phyloP scores from a whole-genome alignment of 2,797 vertebrate genomes.

The Ataeniobius toweri region DNA sequence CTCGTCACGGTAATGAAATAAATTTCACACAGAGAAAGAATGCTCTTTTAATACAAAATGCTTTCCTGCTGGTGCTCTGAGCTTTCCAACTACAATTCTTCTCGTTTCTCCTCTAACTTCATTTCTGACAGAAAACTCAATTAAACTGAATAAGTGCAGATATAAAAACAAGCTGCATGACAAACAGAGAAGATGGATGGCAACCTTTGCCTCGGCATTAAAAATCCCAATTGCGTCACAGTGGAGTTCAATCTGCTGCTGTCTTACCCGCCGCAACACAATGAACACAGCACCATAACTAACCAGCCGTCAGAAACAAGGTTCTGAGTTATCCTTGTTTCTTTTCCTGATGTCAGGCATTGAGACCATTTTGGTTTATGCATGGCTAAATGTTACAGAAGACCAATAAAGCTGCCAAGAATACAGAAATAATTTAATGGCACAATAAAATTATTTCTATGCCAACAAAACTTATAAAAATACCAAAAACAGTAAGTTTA shows the following conservation, averaged over 20 bases:
- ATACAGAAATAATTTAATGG: background rate
- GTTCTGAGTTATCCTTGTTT: conserved; percentile 23
- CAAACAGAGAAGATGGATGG: conserved; percentile 74
- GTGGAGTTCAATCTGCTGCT: conserved; percentile 54
- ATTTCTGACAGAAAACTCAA: conserved; percentile 75
- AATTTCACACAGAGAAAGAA: conserved; percentile 35
- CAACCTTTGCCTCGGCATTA: conserved; percentile 77
- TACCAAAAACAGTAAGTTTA: background rate
- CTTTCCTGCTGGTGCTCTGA: conserved; percentile 33
- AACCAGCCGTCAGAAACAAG: conserved; percentile 35
- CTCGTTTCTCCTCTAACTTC: conserved; percentile 64
- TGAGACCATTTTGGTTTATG: conserved; percentile 19
- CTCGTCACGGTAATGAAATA: background rate
- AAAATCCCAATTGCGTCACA: conserved; percentile 59
- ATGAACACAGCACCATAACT: conserved; percentile 46
- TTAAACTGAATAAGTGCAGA: conserved; percentile 68
- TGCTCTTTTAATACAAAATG: conserved; percentile 50
- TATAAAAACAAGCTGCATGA: conserved; percentile 69
- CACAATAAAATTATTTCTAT: background rate
- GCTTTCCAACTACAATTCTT: conserved; percentile 47
- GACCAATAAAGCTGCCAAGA: background rate
- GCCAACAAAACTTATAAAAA: background rate
- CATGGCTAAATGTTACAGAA: conserved; percentile 11
- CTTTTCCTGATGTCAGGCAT: conserved; percentile 14
- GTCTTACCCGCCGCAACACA: conserved; percentile 50